Percentiles rank a stretch among this genome's conserved stretches.
Evolutionary conservation across 1,140 invertebrate species (phyloP).

Genomic region (Metopolophium dirhodum): DNA sequence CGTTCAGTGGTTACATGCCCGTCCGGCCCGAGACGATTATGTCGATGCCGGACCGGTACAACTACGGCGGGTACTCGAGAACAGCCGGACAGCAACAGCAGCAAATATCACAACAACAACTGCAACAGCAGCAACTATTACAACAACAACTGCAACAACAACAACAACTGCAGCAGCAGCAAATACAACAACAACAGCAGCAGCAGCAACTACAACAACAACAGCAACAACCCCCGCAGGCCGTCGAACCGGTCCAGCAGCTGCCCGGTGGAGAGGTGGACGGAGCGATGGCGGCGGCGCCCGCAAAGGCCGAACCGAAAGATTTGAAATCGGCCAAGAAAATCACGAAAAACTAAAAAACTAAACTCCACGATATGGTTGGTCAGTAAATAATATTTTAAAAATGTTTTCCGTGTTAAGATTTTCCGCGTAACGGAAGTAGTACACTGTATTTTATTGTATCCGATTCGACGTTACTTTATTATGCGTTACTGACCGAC

Average conservation of each 20-base stretch:
- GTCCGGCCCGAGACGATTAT: background rate
- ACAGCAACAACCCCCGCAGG: no score
- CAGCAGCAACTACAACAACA: background rate
- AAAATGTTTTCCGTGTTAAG: background rate
- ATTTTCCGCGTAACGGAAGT: background rate
- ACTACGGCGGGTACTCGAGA: background rate
- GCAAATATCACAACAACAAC: no score
- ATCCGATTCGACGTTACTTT: background rate
- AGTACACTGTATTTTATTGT: background rate
- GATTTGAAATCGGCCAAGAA: background rate
- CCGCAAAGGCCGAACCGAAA: background rate
- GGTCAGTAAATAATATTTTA: background rate
- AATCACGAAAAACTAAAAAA: background rate
- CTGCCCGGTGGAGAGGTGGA: background rate
- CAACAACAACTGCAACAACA: background rate
- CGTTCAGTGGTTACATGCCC: background rate
- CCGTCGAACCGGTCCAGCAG: background rate
- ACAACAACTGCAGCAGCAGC: background rate
- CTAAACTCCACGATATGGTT: background rate
- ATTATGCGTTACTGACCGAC: background rate
- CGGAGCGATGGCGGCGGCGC: no score
- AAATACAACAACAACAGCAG: background rate
- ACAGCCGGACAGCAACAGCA: background rate
- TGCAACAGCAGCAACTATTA: no score
- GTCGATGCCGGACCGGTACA: background rate